Percentiles rank a stretch among this genome's conserved stretches.
phyloP scores from a whole-genome alignment of 2,888 invertebrate genomes.

The Ariolimax columbianus region DNA sequence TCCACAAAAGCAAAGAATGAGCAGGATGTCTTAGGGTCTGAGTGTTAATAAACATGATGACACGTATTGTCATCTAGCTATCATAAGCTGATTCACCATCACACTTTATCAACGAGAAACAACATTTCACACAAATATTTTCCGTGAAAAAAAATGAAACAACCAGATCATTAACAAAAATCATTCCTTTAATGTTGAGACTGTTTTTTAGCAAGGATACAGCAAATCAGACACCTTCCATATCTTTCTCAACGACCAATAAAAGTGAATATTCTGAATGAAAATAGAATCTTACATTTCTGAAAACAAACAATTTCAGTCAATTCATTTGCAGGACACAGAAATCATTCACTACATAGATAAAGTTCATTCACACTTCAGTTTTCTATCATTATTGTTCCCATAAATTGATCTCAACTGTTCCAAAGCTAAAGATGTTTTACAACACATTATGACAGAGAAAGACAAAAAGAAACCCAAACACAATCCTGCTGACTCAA shows the following conservation, averaged over 20 bases:
- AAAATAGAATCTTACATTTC: neutral
- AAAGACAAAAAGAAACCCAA: neutral
- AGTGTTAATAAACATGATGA: neutral
- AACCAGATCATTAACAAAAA: neutral
- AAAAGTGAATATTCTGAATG: neutral
- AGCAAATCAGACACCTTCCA: neutral
- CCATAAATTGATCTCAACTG: no score
- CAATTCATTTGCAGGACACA: no score
- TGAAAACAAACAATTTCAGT: no score
- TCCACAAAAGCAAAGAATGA: conserved; percentile 37
- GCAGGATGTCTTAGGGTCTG: neutral
- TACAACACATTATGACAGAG: neutral
- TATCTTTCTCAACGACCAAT: neutral
- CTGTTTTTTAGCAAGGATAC: neutral
- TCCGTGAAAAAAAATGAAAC: neutral
- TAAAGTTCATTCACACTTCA: no score
- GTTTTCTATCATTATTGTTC: no score
- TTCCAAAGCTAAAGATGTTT: no score
- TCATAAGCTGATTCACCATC: neutral
- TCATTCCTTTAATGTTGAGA: neutral
- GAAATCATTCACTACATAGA: no score
- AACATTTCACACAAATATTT: no score
- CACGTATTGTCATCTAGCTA: neutral
- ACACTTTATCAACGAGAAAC: no score
- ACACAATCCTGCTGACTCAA: conserved; percentile 1